These are phyloP conservation scores for Papilio elwesi DNA, from an alignment of 2,888 invertebrate genomes.

Conservation along the genomic window DNA sequence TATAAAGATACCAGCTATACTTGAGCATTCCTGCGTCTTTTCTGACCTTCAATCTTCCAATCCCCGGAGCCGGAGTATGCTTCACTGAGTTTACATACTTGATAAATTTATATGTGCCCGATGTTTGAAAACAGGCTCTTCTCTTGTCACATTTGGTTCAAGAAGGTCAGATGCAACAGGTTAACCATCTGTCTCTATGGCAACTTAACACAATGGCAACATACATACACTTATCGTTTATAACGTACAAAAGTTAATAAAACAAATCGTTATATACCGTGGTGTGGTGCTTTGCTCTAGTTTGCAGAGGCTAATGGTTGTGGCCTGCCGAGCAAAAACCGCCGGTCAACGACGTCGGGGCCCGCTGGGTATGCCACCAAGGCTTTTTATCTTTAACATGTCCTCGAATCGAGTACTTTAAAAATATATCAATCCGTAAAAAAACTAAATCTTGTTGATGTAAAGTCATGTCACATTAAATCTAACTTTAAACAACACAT, in stretches of 20 bases:
- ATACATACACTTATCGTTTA: too few relatives aligned
- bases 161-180: background rate
- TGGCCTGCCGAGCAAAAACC: slow-evolving; percentile 71
- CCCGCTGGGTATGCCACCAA: slow-evolving; percentile 63
- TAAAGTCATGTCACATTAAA: background rate
- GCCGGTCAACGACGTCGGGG: slow-evolving; percentile 78
- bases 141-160: background rate
- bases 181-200: background rate
- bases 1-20: too few relatives aligned
- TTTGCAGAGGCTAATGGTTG: slow-evolving; percentile 61
- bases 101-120: too few relatives aligned
- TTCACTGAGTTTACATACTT: too few relatives aligned
- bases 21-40: too few relatives aligned
- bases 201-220: too few relatives aligned
- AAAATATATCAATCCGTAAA: slow-evolving; percentile 8
- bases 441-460: slow-evolving; percentile 12
- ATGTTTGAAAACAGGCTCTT: too few relatives aligned
- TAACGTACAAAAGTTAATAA: slow-evolving; percentile 14
- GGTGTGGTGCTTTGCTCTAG: slow-evolving; percentile 58
- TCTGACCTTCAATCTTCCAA: too few relatives aligned
- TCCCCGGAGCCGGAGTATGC: too few relatives aligned
- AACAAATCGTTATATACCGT: slow-evolving; percentile 24
- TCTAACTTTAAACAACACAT: background rate
- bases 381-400: slow-evolving; percentile 15
- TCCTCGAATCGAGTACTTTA: slow-evolving; percentile 18